Percentiles rank a stretch among this genome's conserved stretches.
Conservation (phyloP, 2,888 invertebrate genomes). For the Clunio marinus region DNA sequence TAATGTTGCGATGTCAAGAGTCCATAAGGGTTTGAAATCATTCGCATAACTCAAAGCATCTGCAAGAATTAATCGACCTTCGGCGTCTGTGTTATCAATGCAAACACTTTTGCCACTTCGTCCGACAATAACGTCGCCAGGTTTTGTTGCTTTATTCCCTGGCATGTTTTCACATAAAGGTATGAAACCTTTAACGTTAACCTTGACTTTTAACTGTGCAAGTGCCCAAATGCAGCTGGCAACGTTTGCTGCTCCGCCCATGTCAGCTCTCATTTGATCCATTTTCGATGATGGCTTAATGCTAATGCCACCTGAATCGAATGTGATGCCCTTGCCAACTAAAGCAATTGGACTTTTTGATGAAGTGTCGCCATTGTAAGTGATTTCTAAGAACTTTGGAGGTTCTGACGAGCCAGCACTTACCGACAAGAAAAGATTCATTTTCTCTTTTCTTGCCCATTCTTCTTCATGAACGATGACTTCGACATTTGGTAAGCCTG, state of each 20-base stretch:
- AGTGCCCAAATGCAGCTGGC: conserved; percentile 66
- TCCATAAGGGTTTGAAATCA: conserved; percentile 60
- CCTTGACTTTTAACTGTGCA: conserved; percentile 63
- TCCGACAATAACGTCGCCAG: conserved; percentile 71
- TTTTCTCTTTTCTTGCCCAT: conserved; percentile 70
- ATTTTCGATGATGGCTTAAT: conserved; percentile 60
- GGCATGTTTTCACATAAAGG: conserved; percentile 80
- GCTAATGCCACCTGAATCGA: conserved; percentile 70
- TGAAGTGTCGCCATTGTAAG: conserved; percentile 59
- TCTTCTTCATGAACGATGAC: conserved; percentile 62
- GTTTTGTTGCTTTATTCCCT: conserved; percentile 70
- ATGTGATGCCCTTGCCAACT: conserved; percentile 65
- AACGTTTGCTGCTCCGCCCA: conserved; percentile 81
- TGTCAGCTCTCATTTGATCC: conserved; percentile 73
- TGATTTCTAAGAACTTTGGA: conserved; percentile 68
- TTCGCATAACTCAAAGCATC: conserved; percentile 75
- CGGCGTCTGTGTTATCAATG: conserved; percentile 71
- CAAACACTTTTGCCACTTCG: conserved; percentile 72
- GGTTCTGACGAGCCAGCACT: conserved; percentile 68
- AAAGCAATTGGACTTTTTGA: conserved; percentile 58
- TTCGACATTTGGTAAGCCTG: conserved; percentile 53
- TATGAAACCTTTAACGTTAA: conserved; percentile 67
- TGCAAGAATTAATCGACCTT: conserved; percentile 70
- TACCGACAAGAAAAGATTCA: conserved; percentile 70
- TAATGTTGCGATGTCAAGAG: conserved; percentile 75